Conservation (phyloP, 92 coral and sea anemone genomes). For the Meandrina meandrites region DNA sequence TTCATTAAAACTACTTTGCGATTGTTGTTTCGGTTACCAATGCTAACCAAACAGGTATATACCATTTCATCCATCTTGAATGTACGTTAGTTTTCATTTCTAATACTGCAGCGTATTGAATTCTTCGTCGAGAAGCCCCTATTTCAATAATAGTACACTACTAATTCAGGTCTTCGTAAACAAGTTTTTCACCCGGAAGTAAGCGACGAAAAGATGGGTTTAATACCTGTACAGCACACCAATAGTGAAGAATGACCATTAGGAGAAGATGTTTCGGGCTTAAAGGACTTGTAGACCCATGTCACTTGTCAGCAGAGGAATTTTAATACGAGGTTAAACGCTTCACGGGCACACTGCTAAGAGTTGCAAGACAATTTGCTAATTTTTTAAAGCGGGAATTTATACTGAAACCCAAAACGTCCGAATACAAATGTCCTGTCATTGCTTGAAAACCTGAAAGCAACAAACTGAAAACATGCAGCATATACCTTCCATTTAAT, state of each 20-base stretch:
- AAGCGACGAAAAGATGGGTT: background rate
- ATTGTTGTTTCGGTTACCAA: background rate
- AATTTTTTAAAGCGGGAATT: too few species aligned
- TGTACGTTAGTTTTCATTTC: background rate
- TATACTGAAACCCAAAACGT: too few species aligned
- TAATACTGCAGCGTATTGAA: background rate
- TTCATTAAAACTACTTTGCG: background rate
- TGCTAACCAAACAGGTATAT: background rate
- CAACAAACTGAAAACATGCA: too few species aligned
- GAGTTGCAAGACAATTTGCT: too few species aligned
- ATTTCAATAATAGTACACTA: background rate
- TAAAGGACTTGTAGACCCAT: too few species aligned
- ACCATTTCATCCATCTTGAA: background rate
- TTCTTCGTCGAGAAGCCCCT: background rate
- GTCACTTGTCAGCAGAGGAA: too few species aligned
- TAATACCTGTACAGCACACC: background rate
- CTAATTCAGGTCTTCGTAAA: background rate
- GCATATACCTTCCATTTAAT: too few species aligned
- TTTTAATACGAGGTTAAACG: too few species aligned
- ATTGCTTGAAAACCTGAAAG: too few species aligned
- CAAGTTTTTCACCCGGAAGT: slow-evolving; percentile 46
- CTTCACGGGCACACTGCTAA: too few species aligned
- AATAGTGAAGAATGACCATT: background rate
- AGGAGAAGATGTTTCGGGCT: background rate
- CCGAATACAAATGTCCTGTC: too few species aligned